A percentile compares a stretch with the other conserved stretches of the same genome.
Conservation (phyloP, 2,113 vertebrate genomes). For the Corythoichthys intestinalis region DNA sequence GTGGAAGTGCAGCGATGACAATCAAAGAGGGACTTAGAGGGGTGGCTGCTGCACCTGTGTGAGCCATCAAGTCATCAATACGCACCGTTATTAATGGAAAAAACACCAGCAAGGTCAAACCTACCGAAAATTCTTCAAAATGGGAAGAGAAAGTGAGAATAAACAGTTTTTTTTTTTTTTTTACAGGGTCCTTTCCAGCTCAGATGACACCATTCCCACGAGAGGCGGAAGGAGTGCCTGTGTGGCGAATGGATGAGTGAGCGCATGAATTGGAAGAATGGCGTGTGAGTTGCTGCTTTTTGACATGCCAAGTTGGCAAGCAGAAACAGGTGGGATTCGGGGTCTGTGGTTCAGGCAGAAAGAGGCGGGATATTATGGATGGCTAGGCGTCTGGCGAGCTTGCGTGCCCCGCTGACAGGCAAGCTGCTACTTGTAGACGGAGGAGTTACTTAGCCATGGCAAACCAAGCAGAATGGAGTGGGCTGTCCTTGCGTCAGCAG, state of each 20-base stretch:
- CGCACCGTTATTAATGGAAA: slow-evolving; percentile 32
- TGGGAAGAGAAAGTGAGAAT: slow-evolving; percentile 6
- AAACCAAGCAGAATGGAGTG: slow-evolving; percentile 32
- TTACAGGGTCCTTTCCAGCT: slow-evolving; percentile 16
- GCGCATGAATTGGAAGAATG: slow-evolving; percentile 30
- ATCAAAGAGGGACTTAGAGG: slow-evolving; percentile 33
- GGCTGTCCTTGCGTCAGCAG: slow-evolving; percentile 26
- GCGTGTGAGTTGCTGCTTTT: slow-evolving; percentile 49
- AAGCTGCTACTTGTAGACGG: slow-evolving; percentile 42
- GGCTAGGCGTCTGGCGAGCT: slow-evolving; percentile 26
- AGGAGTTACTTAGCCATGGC: slow-evolving; percentile 36
- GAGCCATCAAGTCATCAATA: slow-evolving; percentile 53
- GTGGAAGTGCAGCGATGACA: slow-evolving; percentile 24
- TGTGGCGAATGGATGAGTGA: slow-evolving; percentile 17
- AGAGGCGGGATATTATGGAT: slow-evolving; percentile 45
- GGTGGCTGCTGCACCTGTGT: slow-evolving; percentile 25
- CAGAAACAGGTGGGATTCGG: slow-evolving; percentile 60
- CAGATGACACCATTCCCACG: slow-evolving; percentile 21
- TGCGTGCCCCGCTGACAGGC: slow-evolving; percentile 42
- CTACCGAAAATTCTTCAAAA: slow-evolving; percentile 26
- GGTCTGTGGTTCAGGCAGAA: slow-evolving; percentile 13
- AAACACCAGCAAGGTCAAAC: slow-evolving; percentile 51
- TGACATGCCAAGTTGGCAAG: slow-evolving; percentile 42
- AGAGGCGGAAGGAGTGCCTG: background rate
- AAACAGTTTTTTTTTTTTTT: background rate